phyloP scores from a whole-genome alignment of 2,888 invertebrate genomes.

The Synanthedon myopaeformis region DNA sequence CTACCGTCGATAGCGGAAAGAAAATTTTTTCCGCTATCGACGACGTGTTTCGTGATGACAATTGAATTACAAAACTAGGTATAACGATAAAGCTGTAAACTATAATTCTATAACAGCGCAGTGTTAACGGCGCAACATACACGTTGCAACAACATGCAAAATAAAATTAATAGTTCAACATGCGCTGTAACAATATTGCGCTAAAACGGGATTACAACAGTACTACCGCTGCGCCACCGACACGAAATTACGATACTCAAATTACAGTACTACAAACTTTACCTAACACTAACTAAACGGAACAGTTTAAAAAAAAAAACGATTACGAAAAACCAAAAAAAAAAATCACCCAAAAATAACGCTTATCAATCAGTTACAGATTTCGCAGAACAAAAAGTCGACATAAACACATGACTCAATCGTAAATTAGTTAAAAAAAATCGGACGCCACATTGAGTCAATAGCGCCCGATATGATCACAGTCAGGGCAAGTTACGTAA shows the following conservation, averaged over 20 bases:
- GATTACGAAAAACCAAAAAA: background rate
- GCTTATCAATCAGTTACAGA: conserved; percentile 6
- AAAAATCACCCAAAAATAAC: conserved; percentile 8
- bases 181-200: conserved; percentile 5
- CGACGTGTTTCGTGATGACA: background rate
- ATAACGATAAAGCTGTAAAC: background rate
- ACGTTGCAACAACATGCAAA: background rate
- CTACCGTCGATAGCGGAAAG: too few relatives aligned
- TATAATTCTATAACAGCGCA: background rate
- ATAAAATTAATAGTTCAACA: conserved; percentile 6
- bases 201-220: conserved; percentile 5
- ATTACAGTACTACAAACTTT: background rate
- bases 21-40: too few relatives aligned
- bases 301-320: background rate
- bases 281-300: background rate
- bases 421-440: conserved; percentile 56
- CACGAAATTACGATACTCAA: background rate
- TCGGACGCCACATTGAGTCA: conserved; percentile 58
- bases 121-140: background rate
- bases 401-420: conserved; percentile 63
- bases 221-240: conserved; percentile 1
- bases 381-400: conserved; percentile 16
- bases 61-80: background rate
- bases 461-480: conserved; percentile 50
- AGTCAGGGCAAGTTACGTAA: conserved; percentile 57